Percentiles rank a stretch among this genome's conserved stretches.
Conservation (phyloP, 2,888 invertebrate species). For the Agrochola lychnidis region DNA sequence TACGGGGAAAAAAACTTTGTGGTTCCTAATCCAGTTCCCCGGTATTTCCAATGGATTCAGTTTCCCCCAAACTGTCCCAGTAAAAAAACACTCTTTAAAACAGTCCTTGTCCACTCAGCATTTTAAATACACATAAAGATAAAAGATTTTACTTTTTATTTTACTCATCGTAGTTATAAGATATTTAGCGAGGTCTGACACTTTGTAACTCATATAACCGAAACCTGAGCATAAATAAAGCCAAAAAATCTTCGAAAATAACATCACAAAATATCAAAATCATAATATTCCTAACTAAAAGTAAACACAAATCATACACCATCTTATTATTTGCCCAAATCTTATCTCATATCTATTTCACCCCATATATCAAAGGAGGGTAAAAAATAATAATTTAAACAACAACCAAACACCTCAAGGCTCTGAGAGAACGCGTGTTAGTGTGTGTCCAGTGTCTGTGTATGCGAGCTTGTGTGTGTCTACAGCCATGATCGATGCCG, state of each 20-base stretch:
- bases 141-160: no score
- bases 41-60: background rate
- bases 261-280: background rate
- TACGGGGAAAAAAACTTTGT: no score
- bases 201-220: background rate
- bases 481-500: slow-evolving; percentile 91
- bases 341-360: slow-evolving; percentile 49
- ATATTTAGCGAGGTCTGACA: no score
- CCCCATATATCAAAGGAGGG: slow-evolving; percentile 56
- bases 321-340: slow-evolving; percentile 44
- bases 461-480: slow-evolving; percentile 73
- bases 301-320: slow-evolving; percentile 7
- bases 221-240: background rate
- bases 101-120: background rate
- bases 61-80: background rate
- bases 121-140: no score
- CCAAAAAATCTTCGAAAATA: background rate
- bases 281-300: background rate
- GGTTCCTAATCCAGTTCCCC: background rate
- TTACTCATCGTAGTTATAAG: background rate
- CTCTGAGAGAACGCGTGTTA: slow-evolving; percentile 54
- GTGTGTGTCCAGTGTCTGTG: slow-evolving; percentile 51
- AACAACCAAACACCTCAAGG: slow-evolving; percentile 70
- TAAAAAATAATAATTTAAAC: slow-evolving; percentile 68
- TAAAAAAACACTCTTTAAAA: background rate